Percentiles rank a stretch among this genome's conserved stretches.
Evolutionary conservation across 2,113 vertebrate genomes (phyloP).

Genomic region (Colossoma macropomum): DNA sequence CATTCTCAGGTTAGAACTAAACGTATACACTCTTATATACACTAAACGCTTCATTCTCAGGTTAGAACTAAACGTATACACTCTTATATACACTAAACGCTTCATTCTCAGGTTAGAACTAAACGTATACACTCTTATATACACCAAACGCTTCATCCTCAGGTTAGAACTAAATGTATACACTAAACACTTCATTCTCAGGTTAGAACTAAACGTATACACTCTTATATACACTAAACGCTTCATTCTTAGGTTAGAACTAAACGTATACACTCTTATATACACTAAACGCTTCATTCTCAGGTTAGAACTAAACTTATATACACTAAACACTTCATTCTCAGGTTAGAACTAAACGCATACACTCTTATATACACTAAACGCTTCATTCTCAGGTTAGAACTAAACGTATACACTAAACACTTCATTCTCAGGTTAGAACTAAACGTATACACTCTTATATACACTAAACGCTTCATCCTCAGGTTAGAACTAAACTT

Average conservation of each 20-base stretch:
- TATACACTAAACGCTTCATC: neutral
- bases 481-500: neutral
- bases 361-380: too few species aligned
- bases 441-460: neutral
- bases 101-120: too few species aligned
- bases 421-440: neutral
- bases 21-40: neutral
- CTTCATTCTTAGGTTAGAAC: neutral
- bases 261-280: neutral
- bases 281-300: conserved; percentile 84
- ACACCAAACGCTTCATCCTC: too few species aligned
- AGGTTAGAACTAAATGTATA: too few species aligned
- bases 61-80: neutral
- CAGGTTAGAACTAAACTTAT: conserved; percentile 70
- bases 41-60: too few species aligned
- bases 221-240: neutral
- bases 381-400: conserved; percentile 87
- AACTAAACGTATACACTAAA: conserved; percentile 14
- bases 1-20: conserved; percentile 81
- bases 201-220: neutral
- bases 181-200: neutral
- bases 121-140: too few species aligned
- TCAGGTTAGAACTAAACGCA: neutral
- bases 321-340: too few species aligned
- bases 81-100: too few species aligned